Base-by-base conservation (phyloP, 2,888 invertebrate genomes). In the Cheiracanthium punctorium region DNA sequence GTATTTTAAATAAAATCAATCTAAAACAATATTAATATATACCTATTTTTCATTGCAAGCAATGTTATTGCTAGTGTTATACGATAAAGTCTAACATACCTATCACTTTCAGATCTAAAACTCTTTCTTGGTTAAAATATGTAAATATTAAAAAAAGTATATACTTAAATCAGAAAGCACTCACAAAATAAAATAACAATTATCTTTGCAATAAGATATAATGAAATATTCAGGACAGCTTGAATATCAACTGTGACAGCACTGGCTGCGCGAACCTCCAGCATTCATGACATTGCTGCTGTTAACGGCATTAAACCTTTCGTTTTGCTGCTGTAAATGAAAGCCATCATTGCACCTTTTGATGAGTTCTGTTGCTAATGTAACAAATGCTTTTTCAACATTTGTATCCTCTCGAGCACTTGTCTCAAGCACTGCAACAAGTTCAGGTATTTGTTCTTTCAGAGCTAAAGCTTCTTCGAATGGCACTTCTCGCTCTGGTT, bases 391-490 rank as follows among this genome's bases (percentile, higher is more conserved):
- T 90, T 96, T 95, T 91, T 97, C 97, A 89, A 97, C 95, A 92
- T 97, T 97, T 73, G 95, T 95, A 91, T 97, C 97, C 90, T 96
- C 96, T 92, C 97, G 97, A 88, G 97, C 96, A 87, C 97, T 97
- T 14, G 96, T 96, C 92, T 97, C 97, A 93, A 96, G 93, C 43
- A 96, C 95, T 91, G 95, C 95, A 91, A 96, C 93, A 73, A 97
- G 95, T 93, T 97, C 96, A 29, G 96, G 96, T 90, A 96, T 94
- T 92, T 95, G 96, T 90, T 96, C 94, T 91, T 96, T 96, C 93
- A 97, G 95, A 37, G 95, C 95, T 91, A 96, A 95, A 0, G 96
- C 97, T 92, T 97, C 97, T 89, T 95, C 95, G 58, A 94, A 94
- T 90, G 96, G 95, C 0, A 98, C 96, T 92, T 96, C 96, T 77